Evolutionary conservation across 2,797 vertebrate species (phyloP).

Genomic region (Apodemus agrarius): DNA sequence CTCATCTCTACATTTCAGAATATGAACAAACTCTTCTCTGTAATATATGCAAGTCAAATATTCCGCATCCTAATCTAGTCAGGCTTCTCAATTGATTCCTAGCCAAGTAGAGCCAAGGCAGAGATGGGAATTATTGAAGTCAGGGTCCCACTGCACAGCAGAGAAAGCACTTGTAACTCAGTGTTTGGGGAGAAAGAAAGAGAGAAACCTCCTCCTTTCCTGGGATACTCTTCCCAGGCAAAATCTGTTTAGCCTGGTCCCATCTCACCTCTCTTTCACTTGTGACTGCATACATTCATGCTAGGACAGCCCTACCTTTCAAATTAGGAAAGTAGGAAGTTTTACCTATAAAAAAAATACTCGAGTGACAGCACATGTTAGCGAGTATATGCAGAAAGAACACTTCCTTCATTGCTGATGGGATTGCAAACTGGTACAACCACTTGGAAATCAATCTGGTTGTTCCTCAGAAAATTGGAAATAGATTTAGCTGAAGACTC

Average conservation of each 20-base stretch:
- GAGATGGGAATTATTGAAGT: slow-evolving; percentile 10
- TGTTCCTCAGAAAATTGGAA: too few relatives aligned
- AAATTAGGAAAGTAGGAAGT: not conserved
- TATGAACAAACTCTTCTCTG: slow-evolving; percentile 42
- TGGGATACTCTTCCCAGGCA: not conserved
- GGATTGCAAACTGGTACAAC: too few relatives aligned
- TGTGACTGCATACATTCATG: not conserved
- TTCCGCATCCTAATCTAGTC: slow-evolving; percentile 66
- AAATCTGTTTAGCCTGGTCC: not conserved
- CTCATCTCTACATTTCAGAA: slow-evolving; percentile 48
- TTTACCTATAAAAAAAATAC: not conserved
- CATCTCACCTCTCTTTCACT: too few relatives aligned
- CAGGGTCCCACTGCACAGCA: not conserved
- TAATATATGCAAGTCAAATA: slow-evolving; percentile 69
- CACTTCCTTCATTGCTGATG: too few relatives aligned
- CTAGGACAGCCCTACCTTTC: not conserved
- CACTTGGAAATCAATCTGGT: too few relatives aligned
- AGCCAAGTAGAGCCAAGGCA: not conserved
- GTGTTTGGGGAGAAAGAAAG: not conserved
- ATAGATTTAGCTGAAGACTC: too few relatives aligned
- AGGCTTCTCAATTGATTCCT: slow-evolving; percentile 30
- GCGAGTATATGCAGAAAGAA: too few relatives aligned
- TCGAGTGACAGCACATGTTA: too few relatives aligned
- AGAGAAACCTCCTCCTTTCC: not conserved
- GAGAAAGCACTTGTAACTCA: not conserved